Percentiles rank a stretch among this genome's conserved stretches.
Conservation (phyloP, 2,888 invertebrate species). For the Hydropsyche betteni region DNA sequence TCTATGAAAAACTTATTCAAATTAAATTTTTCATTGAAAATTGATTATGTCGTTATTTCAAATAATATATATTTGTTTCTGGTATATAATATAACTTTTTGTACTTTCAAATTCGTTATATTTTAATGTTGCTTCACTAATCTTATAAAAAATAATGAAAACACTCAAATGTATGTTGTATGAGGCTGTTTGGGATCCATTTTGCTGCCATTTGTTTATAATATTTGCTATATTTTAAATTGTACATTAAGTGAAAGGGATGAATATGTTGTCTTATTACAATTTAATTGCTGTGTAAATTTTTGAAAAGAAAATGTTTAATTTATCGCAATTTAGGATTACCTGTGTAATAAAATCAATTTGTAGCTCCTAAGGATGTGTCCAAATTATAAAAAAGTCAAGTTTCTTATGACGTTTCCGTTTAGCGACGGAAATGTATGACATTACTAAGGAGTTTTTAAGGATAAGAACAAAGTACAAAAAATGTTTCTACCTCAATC, state of each 20-base stretch:
- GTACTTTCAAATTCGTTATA: neutral
- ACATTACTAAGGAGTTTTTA: constrained; percentile 45
- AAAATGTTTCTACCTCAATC: constrained; percentile 51
- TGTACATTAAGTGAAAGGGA: constrained; percentile 1
- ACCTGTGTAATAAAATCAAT: constrained; percentile 18
- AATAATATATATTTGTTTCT: no score
- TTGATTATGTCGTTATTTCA: no score
- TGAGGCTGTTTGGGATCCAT: constrained; percentile 8
- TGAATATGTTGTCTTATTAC: neutral
- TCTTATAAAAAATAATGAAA: neutral
- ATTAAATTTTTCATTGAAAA: no score
- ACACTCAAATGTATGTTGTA: constrained; percentile 4
- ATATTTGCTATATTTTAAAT: constrained; percentile 1
- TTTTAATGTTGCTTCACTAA: constrained; percentile 21
- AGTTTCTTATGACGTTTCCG: constrained; percentile 45
- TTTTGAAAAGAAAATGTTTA: constrained; percentile 1
- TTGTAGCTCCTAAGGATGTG: constrained; percentile 18
- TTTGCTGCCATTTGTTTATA: constrained; percentile 7
- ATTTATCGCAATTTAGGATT: constrained; percentile 26
- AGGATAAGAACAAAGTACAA: constrained; percentile 52
- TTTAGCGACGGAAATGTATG: constrained; percentile 6
- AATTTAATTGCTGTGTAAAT: constrained; percentile 5
- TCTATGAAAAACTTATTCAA: no score
- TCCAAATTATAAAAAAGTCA: constrained; percentile 23
- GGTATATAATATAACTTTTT: neutral